Percentiles rank a stretch among this genome's conserved stretches.
Evolutionary conservation across 2,113 vertebrate genomes (phyloP).

Genomic region (Channa maculata): DNA sequence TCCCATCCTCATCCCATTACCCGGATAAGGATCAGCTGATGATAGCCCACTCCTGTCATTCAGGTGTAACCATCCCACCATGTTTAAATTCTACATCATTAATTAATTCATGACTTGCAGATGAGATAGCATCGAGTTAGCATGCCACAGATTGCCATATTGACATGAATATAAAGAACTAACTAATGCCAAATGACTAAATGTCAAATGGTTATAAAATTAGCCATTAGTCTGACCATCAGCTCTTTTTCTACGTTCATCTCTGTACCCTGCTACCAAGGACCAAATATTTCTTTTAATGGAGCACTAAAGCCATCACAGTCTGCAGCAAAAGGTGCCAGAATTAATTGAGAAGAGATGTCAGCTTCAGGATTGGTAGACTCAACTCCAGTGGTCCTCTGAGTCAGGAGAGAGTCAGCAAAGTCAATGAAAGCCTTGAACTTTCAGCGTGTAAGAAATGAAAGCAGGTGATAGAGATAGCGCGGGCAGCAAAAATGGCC

Average conservation of each 20-base stretch:
- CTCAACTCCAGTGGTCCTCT: conserved; percentile 48
- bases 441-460: conserved; percentile 49
- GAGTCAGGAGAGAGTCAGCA: conserved; percentile 42
- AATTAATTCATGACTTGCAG: too few relatives aligned
- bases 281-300: conserved; percentile 39
- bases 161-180: too few relatives aligned
- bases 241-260: neutral
- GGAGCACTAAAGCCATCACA: conserved; percentile 39
- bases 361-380: conserved; percentile 40
- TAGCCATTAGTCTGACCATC: too few relatives aligned
- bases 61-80: neutral
- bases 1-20: too few relatives aligned
- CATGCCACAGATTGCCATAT: too few relatives aligned
- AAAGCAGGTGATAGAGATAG: conserved; percentile 39
- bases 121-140: too few relatives aligned
- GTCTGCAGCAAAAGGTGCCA: conserved; percentile 35
- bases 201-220: too few relatives aligned
- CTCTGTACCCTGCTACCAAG: neutral
- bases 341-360: conserved; percentile 65
- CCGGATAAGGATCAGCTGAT: conserved; percentile 1
- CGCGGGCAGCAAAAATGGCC: conserved; percentile 39
- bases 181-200: too few relatives aligned
- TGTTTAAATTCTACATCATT: too few relatives aligned
- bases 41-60: conserved; percentile 10
- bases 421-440: conserved; percentile 67